phyloP scores from a whole-genome alignment of 1,140 invertebrate genomes.

The Onthophagus taurus region DNA sequence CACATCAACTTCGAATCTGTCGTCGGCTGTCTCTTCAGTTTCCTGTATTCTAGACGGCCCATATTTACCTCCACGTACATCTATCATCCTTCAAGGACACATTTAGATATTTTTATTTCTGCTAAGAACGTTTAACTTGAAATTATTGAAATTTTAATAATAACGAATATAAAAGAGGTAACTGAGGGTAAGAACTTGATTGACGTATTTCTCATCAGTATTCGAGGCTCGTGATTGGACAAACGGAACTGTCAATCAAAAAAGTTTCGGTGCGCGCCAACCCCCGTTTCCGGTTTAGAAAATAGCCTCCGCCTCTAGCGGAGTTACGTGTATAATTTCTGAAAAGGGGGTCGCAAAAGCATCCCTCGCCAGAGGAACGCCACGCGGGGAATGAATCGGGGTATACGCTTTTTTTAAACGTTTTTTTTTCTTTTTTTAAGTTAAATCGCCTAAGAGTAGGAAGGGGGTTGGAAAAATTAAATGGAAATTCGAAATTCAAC shows the following conservation, averaged over 20 bases:
- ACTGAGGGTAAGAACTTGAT: slow-evolving; percentile 38
- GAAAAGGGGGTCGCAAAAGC: too few species aligned
- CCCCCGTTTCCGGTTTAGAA: slow-evolving; percentile 23
- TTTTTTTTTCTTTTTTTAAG: too few species aligned
- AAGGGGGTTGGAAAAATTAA: slow-evolving; percentile 37
- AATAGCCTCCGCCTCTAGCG: too few species aligned
- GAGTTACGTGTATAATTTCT: too few species aligned
- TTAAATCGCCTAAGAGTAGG: slow-evolving; percentile 15
- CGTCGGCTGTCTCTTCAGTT: slow-evolving; percentile 6
- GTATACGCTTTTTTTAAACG: too few species aligned
- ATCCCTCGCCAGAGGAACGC: too few species aligned
- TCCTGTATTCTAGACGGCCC: too few species aligned
- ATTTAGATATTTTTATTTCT: slow-evolving; percentile 4
- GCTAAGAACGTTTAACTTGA: neutral
- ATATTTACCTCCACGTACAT: slow-evolving; percentile 8
- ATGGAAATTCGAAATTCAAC: slow-evolving; percentile 29
- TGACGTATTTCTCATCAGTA: slow-evolving; percentile 54
- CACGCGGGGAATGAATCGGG: too few species aligned
- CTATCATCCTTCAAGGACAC: slow-evolving; percentile 5
- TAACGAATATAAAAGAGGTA: too few species aligned
- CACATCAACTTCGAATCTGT: slow-evolving; percentile 11
- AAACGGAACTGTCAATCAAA: slow-evolving; percentile 53
- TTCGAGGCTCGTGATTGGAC: slow-evolving; percentile 49
- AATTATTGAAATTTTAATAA: neutral
- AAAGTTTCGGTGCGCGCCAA: slow-evolving; percentile 34